A percentile compares a stretch with the other conserved stretches of the same genome.
These are phyloP conservation scores for Rhabdornis inornatus DNA, from an alignment of 2,113 vertebrate genomes.

Conservation along the genomic window DNA sequence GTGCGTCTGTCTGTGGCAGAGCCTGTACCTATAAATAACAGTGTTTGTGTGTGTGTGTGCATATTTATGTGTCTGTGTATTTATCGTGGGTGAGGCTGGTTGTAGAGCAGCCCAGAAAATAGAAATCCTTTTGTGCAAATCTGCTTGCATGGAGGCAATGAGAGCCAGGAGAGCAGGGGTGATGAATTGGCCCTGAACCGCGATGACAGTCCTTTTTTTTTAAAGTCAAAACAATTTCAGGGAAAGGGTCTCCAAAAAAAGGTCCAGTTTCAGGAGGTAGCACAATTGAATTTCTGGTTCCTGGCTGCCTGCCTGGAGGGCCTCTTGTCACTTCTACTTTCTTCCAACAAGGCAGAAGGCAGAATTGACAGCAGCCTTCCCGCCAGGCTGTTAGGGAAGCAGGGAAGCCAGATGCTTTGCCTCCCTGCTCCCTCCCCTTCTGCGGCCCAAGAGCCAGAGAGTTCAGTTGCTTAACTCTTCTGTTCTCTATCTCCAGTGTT, in stretches of 20 bases:
- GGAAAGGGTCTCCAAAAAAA: constrained; percentile 31
- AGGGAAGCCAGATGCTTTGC: constrained; percentile 57
- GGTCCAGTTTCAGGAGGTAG: constrained; percentile 42
- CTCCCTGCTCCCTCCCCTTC: constrained; percentile 36
- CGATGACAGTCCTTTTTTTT: background rate
- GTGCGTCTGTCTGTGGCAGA: background rate
- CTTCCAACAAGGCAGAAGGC: constrained; percentile 66
- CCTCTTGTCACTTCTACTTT: constrained; percentile 62
- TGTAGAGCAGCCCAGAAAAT: background rate
- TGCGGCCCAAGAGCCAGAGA: background rate
- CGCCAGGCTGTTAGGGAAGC: constrained; percentile 34
- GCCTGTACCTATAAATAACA: constrained; percentile 20
- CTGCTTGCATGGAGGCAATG: background rate
- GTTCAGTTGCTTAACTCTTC: constrained; percentile 30
- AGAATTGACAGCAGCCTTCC: constrained; percentile 58
- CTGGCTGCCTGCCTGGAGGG: constrained; percentile 61
- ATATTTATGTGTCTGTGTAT: background rate
- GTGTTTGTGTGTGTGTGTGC: background rate
- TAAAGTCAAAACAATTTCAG: constrained; percentile 23
- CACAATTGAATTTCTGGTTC: constrained; percentile 52
- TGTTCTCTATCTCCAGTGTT: background rate
- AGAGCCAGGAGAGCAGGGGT: background rate
- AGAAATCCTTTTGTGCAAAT: constrained; percentile 16
- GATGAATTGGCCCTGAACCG: background rate
- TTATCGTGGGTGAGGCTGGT: background rate